Evolutionary conservation across 2,797 vertebrate genomes (phyloP), one percentile per base, ranked within the genome.

Genomic region (Pangasius macronema): DNA sequence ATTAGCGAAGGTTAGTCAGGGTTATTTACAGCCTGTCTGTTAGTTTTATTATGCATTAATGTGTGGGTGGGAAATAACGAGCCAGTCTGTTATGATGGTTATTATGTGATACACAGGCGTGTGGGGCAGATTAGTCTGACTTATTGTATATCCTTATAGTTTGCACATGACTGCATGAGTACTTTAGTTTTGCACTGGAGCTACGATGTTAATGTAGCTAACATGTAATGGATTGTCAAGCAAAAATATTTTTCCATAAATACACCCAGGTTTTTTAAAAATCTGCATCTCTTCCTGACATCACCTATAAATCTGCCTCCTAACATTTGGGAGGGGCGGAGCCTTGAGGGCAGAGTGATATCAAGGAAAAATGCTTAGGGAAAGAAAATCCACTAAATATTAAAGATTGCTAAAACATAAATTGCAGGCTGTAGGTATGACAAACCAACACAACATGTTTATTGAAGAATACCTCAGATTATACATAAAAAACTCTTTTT

Each of bases 11-110:
- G 88, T 91, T 84, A 88, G 87, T 55, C 72, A 0, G 27, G 36
- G 59, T 93, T 94, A 94, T 95, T 95, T 95, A 95, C 93, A 92
- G 81, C 90, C 90, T 91, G 91, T 92, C 90, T 92, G 20, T 42
- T 46, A 16, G 39, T 82, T 82, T 82, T 63, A 82, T 82, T 27
- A 46, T 82, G 57, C 57, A 63, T 63, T 63, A 46, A 82, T 63
- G 16, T 82, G 79, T 14, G 24, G 57, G 24, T n/a, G 57, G 33
- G 57, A 63, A 63, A 46, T n/a, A 82, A 63, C 36, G 18, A 82
- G 57, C 57, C 36, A 46, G 46, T 82, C 16, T 24, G 36, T n/a
- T 82, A 82, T n/a, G 10, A 61, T 46, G 57, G 36, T n/a, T 39
- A 81, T 81, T 59, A 42, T 59, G 55, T 16, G 2, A 82, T n/a